Evolutionary conservation across 2,888 invertebrate genomes (phyloP), one percentile per base, ranked within the genome.

Genomic region (Allolobophora icterica): DNA sequence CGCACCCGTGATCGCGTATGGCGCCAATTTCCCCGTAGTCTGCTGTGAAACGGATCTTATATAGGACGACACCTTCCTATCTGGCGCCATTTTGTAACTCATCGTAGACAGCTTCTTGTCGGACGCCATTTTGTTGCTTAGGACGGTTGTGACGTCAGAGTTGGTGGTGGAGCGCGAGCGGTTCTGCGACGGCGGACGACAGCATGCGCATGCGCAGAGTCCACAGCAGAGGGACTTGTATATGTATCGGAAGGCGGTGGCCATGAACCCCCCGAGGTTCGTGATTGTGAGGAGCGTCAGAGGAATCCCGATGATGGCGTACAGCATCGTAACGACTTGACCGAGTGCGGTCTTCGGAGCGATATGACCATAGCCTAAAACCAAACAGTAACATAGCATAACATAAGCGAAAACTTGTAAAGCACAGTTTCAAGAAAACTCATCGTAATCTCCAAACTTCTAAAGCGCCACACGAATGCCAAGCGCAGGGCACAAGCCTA

Each of bases 231-330:
- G 93, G 92, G 94, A 94, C 33, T 94, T 94, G 94, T 97, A 97
- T 92, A 97, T 97, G 94, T 97, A 93, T 58, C 95, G 93, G 93
- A 95, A 95, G 58, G 94, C 94, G 19, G 94, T 94, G 42, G 95
- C 95, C 95, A 95, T 95, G 92, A 95, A 94, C 92, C 94, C 94
- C 91, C 95, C 95, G 58, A 95, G 94, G 92, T 95, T 95, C 45
- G 95, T 94, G 30, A 95, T 93, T 91, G 94, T 94, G 91, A 95
- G 92, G 89, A 95, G 93, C 1, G 94, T 94, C 71, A 95, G 92
- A 35, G 95, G 95, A 84, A 95, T 95, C 84, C 95, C 95, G 45
- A 95, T 92, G 33, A 95, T 94, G 15, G 95, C 95, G 92, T 95
- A 95, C 15, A 93, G 93, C 84, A 95, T 95, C 89, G 95, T 95